Evolutionary conservation across 2,113 vertebrate species (phyloP), one percentile per base, ranked within the genome.

Genomic region (Anas platyrhynchos): DNA sequence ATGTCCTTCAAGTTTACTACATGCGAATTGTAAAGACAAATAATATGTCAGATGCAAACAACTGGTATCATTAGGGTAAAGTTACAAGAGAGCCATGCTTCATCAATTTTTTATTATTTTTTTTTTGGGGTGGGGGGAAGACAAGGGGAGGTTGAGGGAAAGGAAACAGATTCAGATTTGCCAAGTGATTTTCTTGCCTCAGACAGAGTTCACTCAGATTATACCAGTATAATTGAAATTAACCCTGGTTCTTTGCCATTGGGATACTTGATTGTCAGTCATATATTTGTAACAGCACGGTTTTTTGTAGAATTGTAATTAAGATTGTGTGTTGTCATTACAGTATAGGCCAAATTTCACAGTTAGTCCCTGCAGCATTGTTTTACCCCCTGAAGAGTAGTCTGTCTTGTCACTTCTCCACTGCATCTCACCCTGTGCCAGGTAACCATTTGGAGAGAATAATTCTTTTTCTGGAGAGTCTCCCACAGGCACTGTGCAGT

Each of bases 361-460:
- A 77, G 16, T 66, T 63, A 74, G 26, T 79, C 52, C 59, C 56
- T 79, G 62, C 46, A 84, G 54, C 73, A 59, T 27, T 41, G 22
- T 65, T 95, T 91, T 91, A 54, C 69, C 65, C 50, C 83, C 79
- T 69, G 89, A 91, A 61, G 82, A 72, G 59, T 18, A 71, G 21
- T 67, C 12, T 83, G 7, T 76, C 68, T 68, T 91, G 79, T 78
- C 79, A 72, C 34, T 68, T 65, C 84, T 83, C 58, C 32, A 31
- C 79, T 90, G 90, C 38, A 61, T 62, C 41, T 44, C 66, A 75
- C 44, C 13, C 71, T 66, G 58, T 90, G 91, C 80, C 94, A 95
- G 54, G 23, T 71, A 80, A 61, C 48, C 67, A 86, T 88, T 86
- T 95, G 88, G 85, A 81, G 17, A 82, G 44, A 58, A 52, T 72